Conservation (phyloP, 2,888 invertebrate species). For the Pasiphila rectangulata region DNA sequence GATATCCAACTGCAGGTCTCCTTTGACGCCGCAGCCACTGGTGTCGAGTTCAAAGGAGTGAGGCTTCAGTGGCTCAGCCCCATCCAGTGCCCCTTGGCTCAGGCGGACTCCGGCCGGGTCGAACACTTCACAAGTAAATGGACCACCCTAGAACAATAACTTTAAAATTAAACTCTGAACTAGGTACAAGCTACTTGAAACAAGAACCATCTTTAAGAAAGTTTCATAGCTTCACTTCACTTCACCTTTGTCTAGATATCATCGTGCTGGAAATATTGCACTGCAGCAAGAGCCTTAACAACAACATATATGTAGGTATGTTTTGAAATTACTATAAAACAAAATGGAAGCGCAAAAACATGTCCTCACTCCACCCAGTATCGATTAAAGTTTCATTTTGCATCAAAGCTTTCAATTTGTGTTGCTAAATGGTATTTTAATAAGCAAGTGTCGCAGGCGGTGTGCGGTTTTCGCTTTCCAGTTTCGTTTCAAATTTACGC, state of each 20-base stretch:
- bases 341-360: neutral
- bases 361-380: neutral
- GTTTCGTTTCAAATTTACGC: slow-evolving; percentile 10
- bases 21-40: slow-evolving; percentile 85
- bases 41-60: slow-evolving; percentile 90
- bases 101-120: slow-evolving; percentile 95
- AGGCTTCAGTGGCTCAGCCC: slow-evolving; percentile 91
- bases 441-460: slow-evolving; percentile 25
- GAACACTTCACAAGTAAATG: slow-evolving; percentile 97
- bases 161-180: neutral
- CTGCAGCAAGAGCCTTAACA: neutral
- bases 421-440: slow-evolving; percentile 27
- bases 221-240: too few relatives aligned
- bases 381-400: slow-evolving; percentile 19
- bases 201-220: too few relatives aligned
- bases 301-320: neutral
- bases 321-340: neutral
- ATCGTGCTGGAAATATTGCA: neutral
- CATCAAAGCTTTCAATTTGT: slow-evolving; percentile 20
- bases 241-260: neutral
- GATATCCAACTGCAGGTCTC: slow-evolving; percentile 93
- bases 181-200: too few relatives aligned
- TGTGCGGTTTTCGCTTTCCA: slow-evolving; percentile 7
- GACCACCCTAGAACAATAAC: slow-evolving; percentile 86
- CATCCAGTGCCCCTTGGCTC: slow-evolving; percentile 85